These are phyloP conservation scores for Zaprionus davidi DNA, from an alignment of 1,140 invertebrate species.

Conservation along the genomic window DNA sequence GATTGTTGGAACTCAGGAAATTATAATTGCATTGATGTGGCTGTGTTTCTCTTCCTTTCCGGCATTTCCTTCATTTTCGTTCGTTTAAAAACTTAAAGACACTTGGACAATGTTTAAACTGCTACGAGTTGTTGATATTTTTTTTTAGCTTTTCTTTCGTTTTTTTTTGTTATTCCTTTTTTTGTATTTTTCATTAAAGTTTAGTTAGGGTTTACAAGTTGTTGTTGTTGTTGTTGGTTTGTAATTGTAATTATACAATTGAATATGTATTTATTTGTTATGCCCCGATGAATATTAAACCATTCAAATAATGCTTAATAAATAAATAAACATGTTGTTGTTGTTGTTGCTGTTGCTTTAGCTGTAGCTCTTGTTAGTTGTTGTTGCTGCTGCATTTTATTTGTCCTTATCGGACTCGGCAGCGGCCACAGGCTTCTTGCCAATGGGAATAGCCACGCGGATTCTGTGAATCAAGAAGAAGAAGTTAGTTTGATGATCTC, in stretches of 20 bases:
- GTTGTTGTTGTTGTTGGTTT: conserved; percentile 25
- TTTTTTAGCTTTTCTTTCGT: conserved; percentile 18
- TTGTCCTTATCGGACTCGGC: conserved; percentile 92
- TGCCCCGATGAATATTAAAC: conserved; percentile 80
- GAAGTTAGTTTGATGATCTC: background rate
- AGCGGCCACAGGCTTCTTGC: conserved; percentile 87
- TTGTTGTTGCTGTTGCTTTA: conserved; percentile 52
- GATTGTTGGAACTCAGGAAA: conserved; percentile 36
- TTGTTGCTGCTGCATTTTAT: conserved; percentile 85
- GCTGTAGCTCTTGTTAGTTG: conserved; percentile 54
- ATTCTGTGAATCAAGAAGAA: conserved; percentile 87
- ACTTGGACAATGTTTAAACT: conserved; percentile 72
- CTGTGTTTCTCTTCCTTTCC: conserved; percentile 36
- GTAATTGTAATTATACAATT: conserved; percentile 70
- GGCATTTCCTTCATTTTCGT: conserved; percentile 55
- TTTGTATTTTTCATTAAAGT: conserved; percentile 11
- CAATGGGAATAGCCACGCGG: conserved; percentile 94
- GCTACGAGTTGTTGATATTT: conserved; percentile 52
- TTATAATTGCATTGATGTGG: conserved; percentile 52
- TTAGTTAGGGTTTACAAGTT: conserved; percentile 38
- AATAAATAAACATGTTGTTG: conserved; percentile 79
- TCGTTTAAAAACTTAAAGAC: conserved; percentile 78
- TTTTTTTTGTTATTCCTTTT: conserved; percentile 6
- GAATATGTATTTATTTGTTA: conserved; percentile 73
- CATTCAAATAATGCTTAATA: conserved; percentile 82